phyloP scores from a whole-genome alignment of 2,113 vertebrate species.

The Ranitomeya imitator region DNA sequence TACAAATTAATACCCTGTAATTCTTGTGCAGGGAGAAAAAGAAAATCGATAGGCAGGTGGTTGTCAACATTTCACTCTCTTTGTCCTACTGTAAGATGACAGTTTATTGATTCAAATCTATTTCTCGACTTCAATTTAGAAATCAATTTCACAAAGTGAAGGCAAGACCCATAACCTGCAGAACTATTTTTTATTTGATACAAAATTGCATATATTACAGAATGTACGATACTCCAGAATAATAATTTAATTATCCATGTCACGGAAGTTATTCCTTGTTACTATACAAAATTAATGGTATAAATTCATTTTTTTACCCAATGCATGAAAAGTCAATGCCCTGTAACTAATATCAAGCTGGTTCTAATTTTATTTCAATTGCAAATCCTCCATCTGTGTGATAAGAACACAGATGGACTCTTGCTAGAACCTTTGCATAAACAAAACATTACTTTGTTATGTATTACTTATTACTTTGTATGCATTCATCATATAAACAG shows the following conservation, averaged over 20 bases:
- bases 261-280: not conserved
- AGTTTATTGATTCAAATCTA: slow-evolving; percentile 51
- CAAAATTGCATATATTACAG: not conserved
- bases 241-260: not conserved
- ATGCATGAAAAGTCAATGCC: not conserved
- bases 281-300: not conserved
- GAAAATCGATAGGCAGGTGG: slow-evolving; percentile 44
- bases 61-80: slow-evolving; percentile 46
- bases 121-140: slow-evolving; percentile 43
- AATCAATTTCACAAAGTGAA: slow-evolving; percentile 49
- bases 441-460: not conserved
- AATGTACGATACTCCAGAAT: not conserved
- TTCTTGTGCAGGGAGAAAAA: slow-evolving; percentile 24
- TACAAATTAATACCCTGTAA: slow-evolving; percentile 45
- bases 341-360: not conserved
- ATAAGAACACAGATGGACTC: slow-evolving; percentile 3
- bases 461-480: not conserved
- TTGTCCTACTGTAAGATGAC: slow-evolving; percentile 39
- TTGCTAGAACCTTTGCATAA: not conserved
- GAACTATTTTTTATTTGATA: not conserved
- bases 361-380: slow-evolving; percentile 6
- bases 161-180: slow-evolving; percentile 15
- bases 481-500: not conserved
- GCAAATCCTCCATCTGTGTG: not conserved
- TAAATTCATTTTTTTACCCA: not conserved